Evolutionary conservation across 2,888 invertebrate genomes (phyloP), one percentile per base, ranked within the genome.

Genomic region (Gari tellinella): DNA sequence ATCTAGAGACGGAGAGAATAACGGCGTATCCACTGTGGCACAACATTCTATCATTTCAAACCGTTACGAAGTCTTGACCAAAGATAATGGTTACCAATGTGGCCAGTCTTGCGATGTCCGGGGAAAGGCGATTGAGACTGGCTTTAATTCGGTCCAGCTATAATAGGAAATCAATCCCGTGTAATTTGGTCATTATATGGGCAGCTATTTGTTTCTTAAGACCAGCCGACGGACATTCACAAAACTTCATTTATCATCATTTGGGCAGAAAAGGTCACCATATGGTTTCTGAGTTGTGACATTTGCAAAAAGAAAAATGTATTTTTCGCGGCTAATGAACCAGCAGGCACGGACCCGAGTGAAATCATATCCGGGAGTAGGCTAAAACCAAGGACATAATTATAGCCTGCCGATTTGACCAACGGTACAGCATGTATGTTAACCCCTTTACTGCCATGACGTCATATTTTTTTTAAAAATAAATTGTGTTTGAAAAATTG

Each of bases 161-260:
- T 66, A 67, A 76, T 67, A 52, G 70, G 64, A 67, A 67, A 76
- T 76, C 76, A 72, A 76, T 72, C 67, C 70, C 70, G 57, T 76
- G 76, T 76, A 76, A 76, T 76, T 76, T 67, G 67, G 67, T 76
- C 70, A 76, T 76, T 76, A 76, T 66, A 37, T 48, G 69, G 58
- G 49, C 58, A 61, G 57, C 53, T 57, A 62, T 69, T 69, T 69
- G 69, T 66, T 65, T 53, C 66, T 62, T 69, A 58, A 65, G 61
- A 61, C 23, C 46, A 38, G 31, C 46, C 40, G 55, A 23, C 23
- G 23, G 48, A 53, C 62, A 48, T 17, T 53, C 52, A 21, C 40
- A n/a, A 46, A 48, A 56, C 52, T 48, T 46, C 72, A 72, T 76
- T 76, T 67, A 76, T 76, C 76, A 72, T 76, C 76, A 67, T 67